Evolutionary conservation across 2,888 invertebrate species (phyloP), one percentile per base, ranked within the genome.

Genomic region (Andrena trimmerana): DNA sequence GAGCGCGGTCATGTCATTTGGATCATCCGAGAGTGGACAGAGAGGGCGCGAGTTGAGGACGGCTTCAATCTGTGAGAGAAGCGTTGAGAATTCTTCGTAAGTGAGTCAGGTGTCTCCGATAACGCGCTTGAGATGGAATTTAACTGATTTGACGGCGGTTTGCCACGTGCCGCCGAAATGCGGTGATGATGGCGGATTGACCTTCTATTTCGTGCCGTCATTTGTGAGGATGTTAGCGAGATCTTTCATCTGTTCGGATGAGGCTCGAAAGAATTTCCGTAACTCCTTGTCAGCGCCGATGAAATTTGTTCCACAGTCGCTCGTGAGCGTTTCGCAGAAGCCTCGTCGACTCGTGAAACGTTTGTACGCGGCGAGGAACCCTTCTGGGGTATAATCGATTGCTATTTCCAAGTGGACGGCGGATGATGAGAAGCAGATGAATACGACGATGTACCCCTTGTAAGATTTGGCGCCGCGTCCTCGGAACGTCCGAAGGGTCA

Each of bases 391-490:
- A 20, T 20, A 20, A 20, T 20, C 20, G 0, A 0, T 20, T 20
- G 20, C 20, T 20, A 20, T 20, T 20, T 20, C 20, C 20, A 20
- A 20, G 0, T 20, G 20, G 20, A 63, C n/a, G 1, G 77, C 69
- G 2, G 42, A 52, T 5, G n/a, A 52, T 52, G 52, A 52, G 3
- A 52, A 20, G 2, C 52, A 52, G 52, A 52, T 7, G 52, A 52
- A 52, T 2, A n/a, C 52, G 20, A 52, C 52, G 2, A n/a, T 16
- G 2, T n/a, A 52, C 1, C 50, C 69, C 13, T 63, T 77, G 16
- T 62, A 42, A 1, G 69, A n/a, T 24, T 63, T 60, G 6, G 60
- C 29, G 0, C 70, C 77, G 0, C 70, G 20, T 5, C 77, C 77
- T 20, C 27, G 20, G 0, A 50, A 24, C 4, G 54, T 70, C 3